These are phyloP conservation scores for Chymomyza amoena DNA, from an alignment of 2,888 invertebrate species.

Conservation along the genomic window DNA sequence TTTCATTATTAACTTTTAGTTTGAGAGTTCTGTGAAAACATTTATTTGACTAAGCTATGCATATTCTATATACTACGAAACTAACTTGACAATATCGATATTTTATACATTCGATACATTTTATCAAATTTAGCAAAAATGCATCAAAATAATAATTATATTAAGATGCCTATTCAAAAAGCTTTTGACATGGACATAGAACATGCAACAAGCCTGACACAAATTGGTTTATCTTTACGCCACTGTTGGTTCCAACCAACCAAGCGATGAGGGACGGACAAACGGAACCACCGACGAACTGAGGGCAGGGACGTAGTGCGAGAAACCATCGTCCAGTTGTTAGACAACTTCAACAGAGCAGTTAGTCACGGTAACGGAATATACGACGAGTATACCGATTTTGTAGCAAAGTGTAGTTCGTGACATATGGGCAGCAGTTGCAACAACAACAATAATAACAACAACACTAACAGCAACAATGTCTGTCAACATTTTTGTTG, in stretches of 20 bases:
- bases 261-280: neutral
- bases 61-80: neutral
- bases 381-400: neutral
- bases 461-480: slow-evolving; percentile 18
- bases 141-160: neutral
- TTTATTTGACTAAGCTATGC: too few relatives aligned
- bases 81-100: neutral
- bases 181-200: neutral
- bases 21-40: too few relatives aligned
- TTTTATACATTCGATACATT: neutral
- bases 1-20: too few relatives aligned
- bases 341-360: slow-evolving; percentile 1
- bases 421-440: slow-evolving; percentile 25
- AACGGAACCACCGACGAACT: too few relatives aligned
- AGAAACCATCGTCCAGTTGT: neutral
- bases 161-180: neutral
- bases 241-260: neutral
- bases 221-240: neutral
- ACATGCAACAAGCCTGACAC: neutral
- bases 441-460: neutral
- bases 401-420: slow-evolving; percentile 1
- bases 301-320: neutral
- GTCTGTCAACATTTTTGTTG: slow-evolving; percentile 1
- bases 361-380: neutral
- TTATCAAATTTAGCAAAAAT: neutral